These are phyloP conservation scores for Hippocampus comes DNA, from an alignment of 2,113 vertebrate species.

Conservation along the genomic window DNA sequence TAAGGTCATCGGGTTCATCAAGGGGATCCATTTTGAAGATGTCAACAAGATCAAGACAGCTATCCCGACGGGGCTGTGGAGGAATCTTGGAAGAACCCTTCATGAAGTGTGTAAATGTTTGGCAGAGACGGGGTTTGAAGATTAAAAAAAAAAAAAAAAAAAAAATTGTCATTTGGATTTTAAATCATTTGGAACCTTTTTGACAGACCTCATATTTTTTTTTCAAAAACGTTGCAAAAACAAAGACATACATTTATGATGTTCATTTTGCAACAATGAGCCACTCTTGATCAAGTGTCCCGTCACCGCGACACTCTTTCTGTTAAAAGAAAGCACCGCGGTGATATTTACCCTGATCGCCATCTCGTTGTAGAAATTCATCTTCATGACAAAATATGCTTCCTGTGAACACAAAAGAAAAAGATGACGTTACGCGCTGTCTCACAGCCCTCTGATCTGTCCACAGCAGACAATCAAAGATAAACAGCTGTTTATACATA, in stretches of 20 bases:
- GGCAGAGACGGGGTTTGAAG: no score
- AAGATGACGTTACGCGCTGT: conserved; percentile 83
- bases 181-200: neutral
- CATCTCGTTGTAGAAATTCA: conserved; percentile 96
- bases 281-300: conserved; percentile 28
- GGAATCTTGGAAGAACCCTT: no score
- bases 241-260: neutral
- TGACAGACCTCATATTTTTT: neutral
- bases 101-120: no score
- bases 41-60: no score
- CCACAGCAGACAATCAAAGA: conserved; percentile 84
- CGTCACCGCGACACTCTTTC: conserved; percentile 64
- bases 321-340: conserved; percentile 86
- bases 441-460: conserved; percentile 83
- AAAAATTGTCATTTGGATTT: no score
- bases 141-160: no score
- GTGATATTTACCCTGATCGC: conserved; percentile 99
- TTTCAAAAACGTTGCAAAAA: neutral
- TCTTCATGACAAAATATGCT: conserved; percentile 96
- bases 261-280: conserved; percentile 2
- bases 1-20: neutral
- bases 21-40: no score
- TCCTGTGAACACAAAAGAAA: conserved; percentile 84
- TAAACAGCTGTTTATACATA: conserved; percentile 97
- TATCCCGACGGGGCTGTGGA: no score